Percentiles rank a stretch among this genome's conserved stretches.
Conservation (phyloP, 2,888 invertebrate species). For the Idaea aversata region DNA sequence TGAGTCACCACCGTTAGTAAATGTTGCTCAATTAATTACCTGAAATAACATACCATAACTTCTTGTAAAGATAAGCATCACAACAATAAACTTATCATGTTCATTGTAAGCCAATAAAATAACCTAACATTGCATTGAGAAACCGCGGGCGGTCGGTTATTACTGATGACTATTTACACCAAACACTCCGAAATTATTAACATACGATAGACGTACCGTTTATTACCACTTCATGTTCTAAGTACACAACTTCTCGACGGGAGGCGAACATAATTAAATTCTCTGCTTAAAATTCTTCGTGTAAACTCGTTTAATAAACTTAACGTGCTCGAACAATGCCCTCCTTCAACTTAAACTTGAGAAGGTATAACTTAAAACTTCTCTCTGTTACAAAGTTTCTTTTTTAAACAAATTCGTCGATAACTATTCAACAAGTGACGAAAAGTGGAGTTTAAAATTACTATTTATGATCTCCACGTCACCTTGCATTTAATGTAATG, state of each 20-base stretch:
- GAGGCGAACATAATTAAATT: slow-evolving; percentile 41
- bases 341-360: slow-evolving; percentile 13
- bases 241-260: slow-evolving; percentile 33
- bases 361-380: slow-evolving; percentile 8
- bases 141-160: slow-evolving; percentile 26
- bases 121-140: slow-evolving; percentile 3
- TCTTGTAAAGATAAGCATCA: background rate
- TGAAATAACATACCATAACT: background rate
- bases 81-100: background rate
- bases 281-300: slow-evolving; percentile 32
- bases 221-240: slow-evolving; percentile 34
- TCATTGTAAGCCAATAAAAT: slow-evolving; percentile 1
- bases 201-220: slow-evolving; percentile 30
- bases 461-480: slow-evolving; percentile 53
- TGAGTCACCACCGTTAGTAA: background rate
- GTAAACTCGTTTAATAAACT: slow-evolving; percentile 17
- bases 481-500: slow-evolving; percentile 43
- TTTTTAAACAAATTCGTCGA: background rate
- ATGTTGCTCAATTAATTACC: background rate
- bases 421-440: slow-evolving; percentile 14
- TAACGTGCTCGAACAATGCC: slow-evolving; percentile 21
- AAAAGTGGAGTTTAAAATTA: slow-evolving; percentile 42
- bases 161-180: slow-evolving; percentile 24
- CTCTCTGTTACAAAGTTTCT: background rate
- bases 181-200: slow-evolving; percentile 34